Base-by-base conservation (phyloP, 2,113 vertebrate species). In the Laticauda colubrina region DNA sequence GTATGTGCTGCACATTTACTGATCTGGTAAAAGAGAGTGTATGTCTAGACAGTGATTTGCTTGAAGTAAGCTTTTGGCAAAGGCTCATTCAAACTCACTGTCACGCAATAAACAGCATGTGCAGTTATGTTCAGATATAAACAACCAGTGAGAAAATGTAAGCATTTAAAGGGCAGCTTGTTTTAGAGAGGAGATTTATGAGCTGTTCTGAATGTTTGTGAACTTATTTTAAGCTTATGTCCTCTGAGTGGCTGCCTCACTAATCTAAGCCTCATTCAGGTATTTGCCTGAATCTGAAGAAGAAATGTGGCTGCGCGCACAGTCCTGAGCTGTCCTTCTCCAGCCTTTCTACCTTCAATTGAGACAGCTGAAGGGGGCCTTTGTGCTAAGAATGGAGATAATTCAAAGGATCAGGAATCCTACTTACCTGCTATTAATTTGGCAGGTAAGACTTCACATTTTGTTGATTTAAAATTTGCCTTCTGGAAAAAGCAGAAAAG, bases 41-140 rank as follows among this genome's bases (percentile, higher is more conserved):
- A 96, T 93, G 94, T 96, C n/a, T 39, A 96, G 94, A 89, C 97
- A 95, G 39, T 85, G 69, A 39, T 85, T 23, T 54, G 11, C n/a
- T 56, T 91, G 21, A 75, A 21, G 51, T 90, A 64, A 11, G 26
- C 92, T 89, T 0, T 1, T 12, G 48, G 88, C 95, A 51, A 89
- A 91, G 81, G 9, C 91, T 90, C 43, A 29, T 26, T 91, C 89
- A 95, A 29, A 1, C 89, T 91, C 91, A 0, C 61, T 81, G 34
- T 81, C 69, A 39, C 7, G 34, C 75, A 43, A 81, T 81, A 81
- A 81, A 81, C 75, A 81, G 34, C 34, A 81, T 43, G 18, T 81
- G 34, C 7, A 81, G 75, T 81, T 81, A 43, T 81, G 75, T 81
- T 81, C 75, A 81, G 75, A 81, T 81, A 81, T 81, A 81, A 29